Evolutionary conservation across 2,888 invertebrate genomes (phyloP), one percentile per base, ranked within the genome.

Genomic region (Tetranychus piercei): DNA sequence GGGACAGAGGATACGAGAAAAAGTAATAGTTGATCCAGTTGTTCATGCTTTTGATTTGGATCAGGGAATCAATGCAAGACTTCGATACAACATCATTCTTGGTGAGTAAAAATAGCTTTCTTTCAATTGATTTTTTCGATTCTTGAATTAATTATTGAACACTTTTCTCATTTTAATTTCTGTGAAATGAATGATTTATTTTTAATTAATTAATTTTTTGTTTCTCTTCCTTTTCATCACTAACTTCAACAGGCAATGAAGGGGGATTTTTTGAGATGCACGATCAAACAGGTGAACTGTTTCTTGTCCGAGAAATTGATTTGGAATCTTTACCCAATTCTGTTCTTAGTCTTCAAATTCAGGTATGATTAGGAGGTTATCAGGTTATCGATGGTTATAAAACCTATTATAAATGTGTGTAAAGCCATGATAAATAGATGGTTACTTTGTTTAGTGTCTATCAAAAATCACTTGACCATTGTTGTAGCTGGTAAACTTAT

Each of bases 41-140:
- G 90, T 92, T 71, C 86, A 86, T 78, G 92, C 92, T 0, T 87
- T 86, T 78, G 92, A 92, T 82, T 90, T 90, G 81, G 92, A 92
- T 81, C 80, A 85, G 1, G 90, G 89, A 0, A 86, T 92, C 69
- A 88, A 89, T 78, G 86, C 89, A 0, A 85, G 88, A 0, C 84
- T 92, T 1, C 85, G 88, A 0, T 92, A 92, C 81, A 90, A 90
- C 78, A 87, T 92, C 72, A 86, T 90, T 34, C 86, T 90, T 2
- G 92, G 80, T 79, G 77, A 78, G 64, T 43, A 73, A 71, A n/a
- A 71, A 44, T 20, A 8, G 34, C 44, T 2, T 71, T n/a, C 8
- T 71, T 20, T 20, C 20, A 18, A 18, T 11, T 66, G 18, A 6
- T 66, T 11, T 9, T 64, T 64, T n/a, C n/a, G 3, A 4, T 66